Conservation (phyloP, 2,113 vertebrate species). For the Leuciscus idus region DNA sequence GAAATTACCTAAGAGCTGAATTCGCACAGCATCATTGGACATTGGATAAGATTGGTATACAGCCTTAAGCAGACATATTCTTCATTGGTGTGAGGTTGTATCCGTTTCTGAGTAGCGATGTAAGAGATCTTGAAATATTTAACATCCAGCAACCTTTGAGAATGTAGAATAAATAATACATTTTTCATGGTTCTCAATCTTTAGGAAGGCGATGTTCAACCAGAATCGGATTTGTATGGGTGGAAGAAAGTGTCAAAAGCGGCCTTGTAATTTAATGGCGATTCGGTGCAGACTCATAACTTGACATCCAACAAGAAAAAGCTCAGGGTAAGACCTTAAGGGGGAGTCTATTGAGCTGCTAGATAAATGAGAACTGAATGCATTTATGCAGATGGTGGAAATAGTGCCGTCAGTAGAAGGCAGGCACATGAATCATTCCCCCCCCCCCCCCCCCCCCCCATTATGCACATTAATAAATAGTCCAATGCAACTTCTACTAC, state of each 20-base stretch:
- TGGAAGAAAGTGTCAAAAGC: conserved; percentile 52
- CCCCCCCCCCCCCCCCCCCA: too few relatives aligned
- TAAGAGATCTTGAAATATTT: conserved; percentile 53
- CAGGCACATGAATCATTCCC: conserved; percentile 31
- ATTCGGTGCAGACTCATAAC: conserved; percentile 52
- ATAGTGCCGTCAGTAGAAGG: conserved; percentile 18
- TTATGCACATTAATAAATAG: conserved; percentile 30
- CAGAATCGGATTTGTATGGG: conserved; percentile 41
- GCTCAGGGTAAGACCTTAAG: conserved; percentile 39
- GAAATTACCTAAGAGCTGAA: neutral
- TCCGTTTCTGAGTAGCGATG: neutral
- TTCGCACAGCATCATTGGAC: neutral
- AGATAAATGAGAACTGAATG: conserved; percentile 50
- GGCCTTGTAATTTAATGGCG: conserved; percentile 58
- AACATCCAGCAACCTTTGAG: conserved; percentile 50
- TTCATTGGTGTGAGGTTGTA: neutral
- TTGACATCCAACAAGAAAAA: conserved; percentile 45
- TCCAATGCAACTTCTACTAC: neutral
- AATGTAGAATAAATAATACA: conserved; percentile 47
- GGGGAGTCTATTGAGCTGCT: conserved; percentile 39
- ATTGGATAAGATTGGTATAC: neutral
- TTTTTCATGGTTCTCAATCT: conserved; percentile 50
- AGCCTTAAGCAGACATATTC: neutral
- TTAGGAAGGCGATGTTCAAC: conserved; percentile 45
- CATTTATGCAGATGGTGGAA: conserved; percentile 49